phyloP scores from a whole-genome alignment of 1,140 invertebrate species.

The Matsumurasca onukii region DNA sequence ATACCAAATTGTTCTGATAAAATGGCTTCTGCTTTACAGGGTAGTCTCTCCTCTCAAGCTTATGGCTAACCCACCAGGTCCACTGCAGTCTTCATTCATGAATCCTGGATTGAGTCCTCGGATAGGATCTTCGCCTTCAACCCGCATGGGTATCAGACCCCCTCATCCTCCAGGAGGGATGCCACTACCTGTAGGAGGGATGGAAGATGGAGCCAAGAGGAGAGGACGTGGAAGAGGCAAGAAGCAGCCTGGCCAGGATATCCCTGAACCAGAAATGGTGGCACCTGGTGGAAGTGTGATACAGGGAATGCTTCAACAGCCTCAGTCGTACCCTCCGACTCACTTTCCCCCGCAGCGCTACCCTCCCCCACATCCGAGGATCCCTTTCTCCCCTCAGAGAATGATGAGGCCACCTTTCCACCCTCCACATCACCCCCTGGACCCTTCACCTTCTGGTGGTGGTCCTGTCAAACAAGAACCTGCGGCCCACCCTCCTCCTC shows the following conservation, averaged over 20 bases:
- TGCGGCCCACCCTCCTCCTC: conserved; percentile 40
- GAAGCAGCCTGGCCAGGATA: conserved; percentile 55
- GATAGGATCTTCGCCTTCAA: background rate
- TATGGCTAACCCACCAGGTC: conserved; percentile 32
- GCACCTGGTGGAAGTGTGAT: conserved; percentile 31
- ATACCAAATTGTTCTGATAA: too few relatives aligned
- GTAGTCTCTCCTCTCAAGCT: conserved; percentile 32
- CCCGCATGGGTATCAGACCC: conserved; percentile 10
- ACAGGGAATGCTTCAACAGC: conserved; percentile 48
- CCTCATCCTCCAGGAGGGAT: background rate
- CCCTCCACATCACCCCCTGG: conserved; percentile 55
- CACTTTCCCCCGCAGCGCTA: conserved; percentile 38
- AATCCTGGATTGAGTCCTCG: background rate
- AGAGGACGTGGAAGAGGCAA: conserved; percentile 57
- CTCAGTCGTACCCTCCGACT: conserved; percentile 45
- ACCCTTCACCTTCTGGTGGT: conserved; percentile 56
- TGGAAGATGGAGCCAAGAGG: conserved; percentile 49
- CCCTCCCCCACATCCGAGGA: conserved; percentile 56
- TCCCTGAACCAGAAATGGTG: conserved; percentile 43
- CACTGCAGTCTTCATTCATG: conserved; percentile 21
- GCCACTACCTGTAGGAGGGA: background rate
- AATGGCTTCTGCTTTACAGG: too few relatives aligned
- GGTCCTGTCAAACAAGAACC: conserved; percentile 50
- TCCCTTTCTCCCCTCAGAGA: conserved; percentile 33
- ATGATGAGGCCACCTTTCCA: conserved; percentile 50